These are phyloP conservation scores for Chaitophorus viminalis DNA, from an alignment of 2,888 invertebrate species.

Conservation along the genomic window DNA sequence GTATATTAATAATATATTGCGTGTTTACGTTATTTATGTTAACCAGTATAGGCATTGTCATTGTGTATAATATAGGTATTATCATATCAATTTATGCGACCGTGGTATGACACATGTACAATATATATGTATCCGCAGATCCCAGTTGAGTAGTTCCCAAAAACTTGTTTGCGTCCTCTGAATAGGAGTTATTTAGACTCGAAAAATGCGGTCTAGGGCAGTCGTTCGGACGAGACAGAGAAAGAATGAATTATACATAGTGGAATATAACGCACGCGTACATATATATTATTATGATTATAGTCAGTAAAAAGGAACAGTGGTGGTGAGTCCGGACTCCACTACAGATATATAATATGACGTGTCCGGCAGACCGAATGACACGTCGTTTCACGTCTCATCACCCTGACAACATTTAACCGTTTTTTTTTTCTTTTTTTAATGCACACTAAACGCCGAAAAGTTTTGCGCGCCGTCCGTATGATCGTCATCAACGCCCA, in stretches of 20 bases:
- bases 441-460: not conserved
- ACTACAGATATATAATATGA: no score
- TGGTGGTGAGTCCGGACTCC: no score
- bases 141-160: not conserved
- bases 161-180: not conserved
- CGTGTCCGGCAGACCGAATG: constrained; percentile 10
- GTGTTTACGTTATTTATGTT: no score
- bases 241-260: no score
- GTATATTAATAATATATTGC: no score
- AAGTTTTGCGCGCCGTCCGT: not conserved
- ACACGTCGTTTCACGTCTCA: constrained; percentile 30
- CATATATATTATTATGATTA: not conserved
- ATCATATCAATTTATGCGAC: not conserved
- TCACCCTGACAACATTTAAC: not conserved
- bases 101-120: no score
- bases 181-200: not conserved
- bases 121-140: not conserved
- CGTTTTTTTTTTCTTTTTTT: constrained; percentile 2
- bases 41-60: no score
- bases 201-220: no score
- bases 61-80: no score
- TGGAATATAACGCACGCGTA: no score
- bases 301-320: not conserved
- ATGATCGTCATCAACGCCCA: no score
- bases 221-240: no score